Evolutionary conservation across 2,797 vertebrate species (phyloP), one percentile per base, ranked within the genome.

Genomic region (Poeciliopsis gracilis): DNA sequence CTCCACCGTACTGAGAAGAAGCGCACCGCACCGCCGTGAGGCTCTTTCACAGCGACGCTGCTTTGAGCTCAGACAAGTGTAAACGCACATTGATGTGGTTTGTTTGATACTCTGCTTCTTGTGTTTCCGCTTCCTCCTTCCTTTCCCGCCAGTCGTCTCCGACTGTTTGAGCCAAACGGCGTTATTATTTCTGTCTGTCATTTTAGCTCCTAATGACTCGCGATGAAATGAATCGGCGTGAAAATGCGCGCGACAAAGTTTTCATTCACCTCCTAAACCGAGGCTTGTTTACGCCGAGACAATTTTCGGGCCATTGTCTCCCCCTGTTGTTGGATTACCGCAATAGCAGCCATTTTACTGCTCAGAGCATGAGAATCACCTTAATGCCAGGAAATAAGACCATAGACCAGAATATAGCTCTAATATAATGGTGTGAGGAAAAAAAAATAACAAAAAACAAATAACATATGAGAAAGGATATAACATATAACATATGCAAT

Each of bases 1-100:
- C 91, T 93, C 86, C 80, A 84, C 79, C 81, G 6, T 93, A 88
- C 93, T 78, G 85, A 91, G 91, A 92, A 92, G 84, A 66, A 77
- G 76, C 81, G 84, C 89, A 87, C 86, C 87, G 9, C 87, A 87
- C 79, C 59, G 77, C 72, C 83, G 59, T 55, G 67, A 83, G 30
- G 81, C 57, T 72, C 77, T 81, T 75, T 86, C 79, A 85, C 78
- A 83, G 82, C 45, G 75, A 80, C 72, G 72, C 74, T 69, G 38
- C 45, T 67, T 43, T 5, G 43, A 80, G 86, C 78, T 2, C 76
- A 77, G 83, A 82, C 45, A 28, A 41, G 71, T 51, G 67, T 78
- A 67, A 63, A 78, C 36, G 5, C 73, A 80, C 69, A 85, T 85
- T 92, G 83, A 91, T 91, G 91, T 88, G 90, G 93, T 91, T 85